Base-by-base conservation (phyloP, 2,113 vertebrate genomes). In the Atrichornis clamosus region DNA sequence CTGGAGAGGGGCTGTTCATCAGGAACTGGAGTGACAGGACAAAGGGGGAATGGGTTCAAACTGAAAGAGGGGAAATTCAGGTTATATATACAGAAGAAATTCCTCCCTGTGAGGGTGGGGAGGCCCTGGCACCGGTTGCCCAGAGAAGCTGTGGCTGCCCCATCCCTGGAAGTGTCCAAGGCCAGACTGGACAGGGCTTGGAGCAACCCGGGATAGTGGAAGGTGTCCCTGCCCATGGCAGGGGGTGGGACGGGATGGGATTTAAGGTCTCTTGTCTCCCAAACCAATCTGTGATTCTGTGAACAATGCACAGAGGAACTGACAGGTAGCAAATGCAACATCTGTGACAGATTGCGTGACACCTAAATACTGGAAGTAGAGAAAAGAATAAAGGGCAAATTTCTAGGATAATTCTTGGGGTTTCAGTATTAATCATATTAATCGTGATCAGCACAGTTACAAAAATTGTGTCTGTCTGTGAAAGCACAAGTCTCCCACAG, bases 181-280 rank as follows among this genome's bases (percentile, higher is more conserved):
- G 6, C 47, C 35, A 42, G 56, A 41, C 0, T 49, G 70, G 39
- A 62, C 0, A 0, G 46, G 46, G 16, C 30, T 76, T 5, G 47
- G 41, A 69, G 63, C 6, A 19, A 0, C 32, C 10, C 49, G 55
- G n/a, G 55, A 1, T 0, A 8, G 12, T 47, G 49, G 21, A 7
- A 69, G 26, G 17, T 74, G 52, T 76, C 47, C 41, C 41, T 89
- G n/a, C 17, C 37, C 26, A 20, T 55, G 49, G 22, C 26, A 84
- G 39, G 41, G 7, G 9, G 1, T 49, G 26, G 72, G 11, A 63
- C 7, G 11, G 4, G 56, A 14, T 33, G 63, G 13, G 4, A 15
- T 83, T 69, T 42, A 56, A 83, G 30, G 46, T 27, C 17, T 8
- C 32, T 55, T 62, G 2, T 3, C 12, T 35, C 9, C 26, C 21